Conservation (phyloP, 1,140 invertebrate species). For the Brachionus manjavacas region DNA sequence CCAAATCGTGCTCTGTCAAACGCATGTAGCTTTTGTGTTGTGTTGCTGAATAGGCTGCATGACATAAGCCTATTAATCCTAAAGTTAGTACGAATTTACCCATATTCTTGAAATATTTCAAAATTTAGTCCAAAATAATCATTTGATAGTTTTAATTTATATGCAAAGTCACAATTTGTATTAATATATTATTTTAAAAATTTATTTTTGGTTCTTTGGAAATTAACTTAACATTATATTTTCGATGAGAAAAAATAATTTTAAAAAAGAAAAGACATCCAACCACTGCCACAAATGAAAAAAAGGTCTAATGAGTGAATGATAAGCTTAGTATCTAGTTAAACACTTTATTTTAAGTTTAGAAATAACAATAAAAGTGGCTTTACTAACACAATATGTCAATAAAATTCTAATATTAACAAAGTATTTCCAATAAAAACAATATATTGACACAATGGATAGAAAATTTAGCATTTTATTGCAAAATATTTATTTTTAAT, state of each 20-base stretch:
- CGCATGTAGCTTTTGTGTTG: conserved; percentile 39
- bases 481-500: too few relatives aligned
- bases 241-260: background rate
- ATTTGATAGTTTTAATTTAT: background rate
- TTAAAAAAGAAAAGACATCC: background rate
- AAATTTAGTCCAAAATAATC: background rate
- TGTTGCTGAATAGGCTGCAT: conserved; percentile 35
- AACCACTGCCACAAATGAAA: too few relatives aligned
- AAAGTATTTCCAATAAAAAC: too few relatives aligned
- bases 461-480: too few relatives aligned
- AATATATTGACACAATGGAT: too few relatives aligned
- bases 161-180: too few relatives aligned
- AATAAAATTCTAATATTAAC: too few relatives aligned
- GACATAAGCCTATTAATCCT: conserved; percentile 22
- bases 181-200: background rate
- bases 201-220: background rate
- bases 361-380: too few relatives aligned
- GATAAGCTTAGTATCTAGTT: too few relatives aligned
- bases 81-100: conserved; percentile 28
- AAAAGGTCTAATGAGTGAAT: too few relatives aligned
- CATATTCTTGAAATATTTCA: conserved; percentile 31
- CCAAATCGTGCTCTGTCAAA: conserved; percentile 14
- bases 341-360: too few relatives aligned
- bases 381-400: too few relatives aligned
- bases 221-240: background rate